phyloP scores from a whole-genome alignment of 2,888 invertebrate species.

The Plagiodera versicolora region DNA sequence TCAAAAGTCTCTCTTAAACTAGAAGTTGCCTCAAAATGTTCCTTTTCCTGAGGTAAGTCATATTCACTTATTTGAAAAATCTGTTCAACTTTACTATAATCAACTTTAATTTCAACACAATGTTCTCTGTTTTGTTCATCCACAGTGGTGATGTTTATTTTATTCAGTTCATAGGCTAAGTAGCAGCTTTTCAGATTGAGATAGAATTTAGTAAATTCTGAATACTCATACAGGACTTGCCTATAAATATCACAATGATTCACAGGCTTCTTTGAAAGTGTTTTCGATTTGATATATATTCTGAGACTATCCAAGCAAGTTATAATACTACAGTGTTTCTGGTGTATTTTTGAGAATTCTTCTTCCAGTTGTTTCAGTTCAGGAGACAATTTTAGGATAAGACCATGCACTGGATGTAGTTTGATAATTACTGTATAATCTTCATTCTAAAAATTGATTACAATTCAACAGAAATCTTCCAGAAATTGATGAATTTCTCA shows the following conservation, averaged over 20 bases:
- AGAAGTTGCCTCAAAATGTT: constrained; percentile 18
- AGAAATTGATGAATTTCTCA: not conserved
- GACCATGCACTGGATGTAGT: constrained; percentile 19
- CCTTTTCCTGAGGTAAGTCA: constrained; percentile 41
- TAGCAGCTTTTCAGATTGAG: constrained; percentile 37
- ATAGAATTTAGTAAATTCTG: constrained; percentile 43
- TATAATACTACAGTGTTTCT: constrained; percentile 18
- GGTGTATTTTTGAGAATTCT: constrained; percentile 20
- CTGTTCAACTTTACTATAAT: constrained; percentile 33
- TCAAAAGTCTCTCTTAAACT: constrained; percentile 45
- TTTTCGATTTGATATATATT: constrained; percentile 29
- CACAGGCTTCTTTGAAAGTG: constrained; percentile 11
- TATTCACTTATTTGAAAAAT: constrained; percentile 42
- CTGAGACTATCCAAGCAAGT: constrained; percentile 37
- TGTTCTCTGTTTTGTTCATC: constrained; percentile 42
- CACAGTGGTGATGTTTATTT: constrained; percentile 27
- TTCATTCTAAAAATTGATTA: constrained; percentile 31
- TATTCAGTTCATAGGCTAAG: constrained; percentile 37
- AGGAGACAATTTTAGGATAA: constrained; percentile 17
- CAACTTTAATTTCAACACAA: constrained; percentile 35
- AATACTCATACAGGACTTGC: constrained; percentile 41
- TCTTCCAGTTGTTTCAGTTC: constrained; percentile 15
- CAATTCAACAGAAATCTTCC: not conserved
- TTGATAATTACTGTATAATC: constrained; percentile 36
- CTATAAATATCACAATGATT: constrained; percentile 32